Conservation (phyloP, 1,140 invertebrate species). For the Drusus annulatus region DNA sequence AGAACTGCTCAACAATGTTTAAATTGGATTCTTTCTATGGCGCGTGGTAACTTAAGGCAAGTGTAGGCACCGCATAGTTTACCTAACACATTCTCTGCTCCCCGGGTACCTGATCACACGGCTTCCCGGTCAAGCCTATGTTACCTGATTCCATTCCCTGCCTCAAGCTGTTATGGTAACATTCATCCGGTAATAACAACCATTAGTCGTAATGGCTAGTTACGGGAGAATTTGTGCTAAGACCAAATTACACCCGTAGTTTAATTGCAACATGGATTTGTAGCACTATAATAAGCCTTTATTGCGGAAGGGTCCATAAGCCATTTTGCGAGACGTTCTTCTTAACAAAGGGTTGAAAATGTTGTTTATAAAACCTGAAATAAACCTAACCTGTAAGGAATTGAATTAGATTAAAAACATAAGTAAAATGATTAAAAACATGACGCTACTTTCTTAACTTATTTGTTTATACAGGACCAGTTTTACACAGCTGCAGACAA, state of each 20-base stretch:
- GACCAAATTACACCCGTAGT: constrained; percentile 20
- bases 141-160: constrained; percentile 2
- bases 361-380: no score
- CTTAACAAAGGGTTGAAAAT: not conserved
- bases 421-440: no score
- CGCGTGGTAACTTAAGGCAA: not conserved
- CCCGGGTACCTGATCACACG: no score
- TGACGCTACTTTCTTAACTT: no score
- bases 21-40: not conserved
- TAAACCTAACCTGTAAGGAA: no score
- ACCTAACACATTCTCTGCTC: not conserved
- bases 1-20: not conserved
- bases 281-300: not conserved
- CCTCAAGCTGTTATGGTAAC: constrained; percentile 21
- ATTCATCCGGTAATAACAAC: constrained; percentile 10
- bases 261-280: constrained; percentile 21
- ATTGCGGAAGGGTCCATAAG: constrained; percentile 18
- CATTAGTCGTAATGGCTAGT: constrained; percentile 13
- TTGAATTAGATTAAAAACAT: no score
- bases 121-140: not conserved
- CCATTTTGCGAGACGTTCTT: constrained; percentile 3
- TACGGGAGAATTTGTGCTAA: constrained; percentile 3
- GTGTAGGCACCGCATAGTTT: no score
- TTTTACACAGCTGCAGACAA: no score
- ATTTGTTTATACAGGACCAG: no score